These are phyloP conservation scores for Selene dorsalis DNA, from an alignment of 2,797 vertebrate genomes.

Conservation along the genomic window DNA sequence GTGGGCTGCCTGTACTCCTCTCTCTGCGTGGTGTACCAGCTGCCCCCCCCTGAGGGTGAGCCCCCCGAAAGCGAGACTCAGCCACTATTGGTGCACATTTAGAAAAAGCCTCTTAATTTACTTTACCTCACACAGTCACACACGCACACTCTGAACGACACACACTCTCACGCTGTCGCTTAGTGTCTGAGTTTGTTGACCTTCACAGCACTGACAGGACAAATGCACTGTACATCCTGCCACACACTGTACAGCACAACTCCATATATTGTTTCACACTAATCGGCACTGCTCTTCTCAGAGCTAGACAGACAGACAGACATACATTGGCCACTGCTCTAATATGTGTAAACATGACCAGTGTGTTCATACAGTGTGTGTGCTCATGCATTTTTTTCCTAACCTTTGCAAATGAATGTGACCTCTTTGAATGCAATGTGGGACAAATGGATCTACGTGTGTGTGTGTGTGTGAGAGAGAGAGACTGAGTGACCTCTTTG, in stretches of 20 bases:
- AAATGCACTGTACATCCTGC: constrained; percentile 59
- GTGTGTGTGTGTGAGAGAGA: constrained; percentile 16
- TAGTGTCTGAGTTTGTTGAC: constrained; percentile 65
- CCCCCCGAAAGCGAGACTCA: constrained; percentile 90
- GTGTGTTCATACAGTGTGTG: constrained; percentile 78
- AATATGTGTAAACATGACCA: constrained; percentile 69
- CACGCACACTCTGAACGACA: constrained; percentile 26
- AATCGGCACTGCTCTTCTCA: constrained; percentile 65
- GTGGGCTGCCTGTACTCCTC: constrained; percentile 97
- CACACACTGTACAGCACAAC: constrained; percentile 76
- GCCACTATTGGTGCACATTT: constrained; percentile 89
- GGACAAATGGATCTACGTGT: constrained; percentile 14
- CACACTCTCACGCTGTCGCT: constrained; percentile 38
- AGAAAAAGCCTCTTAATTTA: constrained; percentile 68
- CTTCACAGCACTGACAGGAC: constrained; percentile 59
- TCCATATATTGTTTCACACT: constrained; percentile 54
- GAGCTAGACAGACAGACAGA: constrained; percentile 76
- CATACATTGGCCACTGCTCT: constrained; percentile 75
- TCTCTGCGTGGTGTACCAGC: constrained; percentile 94
- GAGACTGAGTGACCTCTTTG: constrained; percentile 22
- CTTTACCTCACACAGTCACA: constrained; percentile 52
- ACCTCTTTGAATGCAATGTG: constrained; percentile 51
- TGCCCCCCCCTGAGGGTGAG: constrained; percentile 87
- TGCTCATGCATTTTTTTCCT: constrained; percentile 67
- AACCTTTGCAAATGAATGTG: constrained; percentile 58